Evolutionary conservation across 2,797 vertebrate species (phyloP).

Genomic region (Pogonophryne albipinna): DNA sequence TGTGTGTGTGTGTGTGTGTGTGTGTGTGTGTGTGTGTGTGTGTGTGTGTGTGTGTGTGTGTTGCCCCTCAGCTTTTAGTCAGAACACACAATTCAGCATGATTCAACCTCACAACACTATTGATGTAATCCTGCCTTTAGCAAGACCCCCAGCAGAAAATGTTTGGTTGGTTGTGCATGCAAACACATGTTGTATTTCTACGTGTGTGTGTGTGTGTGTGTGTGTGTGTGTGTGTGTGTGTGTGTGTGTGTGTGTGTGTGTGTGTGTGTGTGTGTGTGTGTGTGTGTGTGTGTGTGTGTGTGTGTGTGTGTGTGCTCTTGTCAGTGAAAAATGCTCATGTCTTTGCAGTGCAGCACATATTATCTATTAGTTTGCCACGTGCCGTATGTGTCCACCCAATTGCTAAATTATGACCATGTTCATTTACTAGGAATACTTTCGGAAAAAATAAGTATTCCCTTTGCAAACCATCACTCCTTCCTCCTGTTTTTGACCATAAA

Average conservation of each 20-base stretch:
- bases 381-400: no score
- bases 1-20: background rate
- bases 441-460: constrained; percentile 43
- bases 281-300: background rate
- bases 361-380: background rate
- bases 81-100: constrained; percentile 29
- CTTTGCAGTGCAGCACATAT: background rate
- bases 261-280: no score
- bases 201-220: background rate
- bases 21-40: no score
- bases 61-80: constrained; percentile 36
- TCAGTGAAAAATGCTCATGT: constrained; percentile 3
- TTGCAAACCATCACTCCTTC: constrained; percentile 4
- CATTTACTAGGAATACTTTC: constrained; percentile 49
- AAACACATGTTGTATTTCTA: background rate
- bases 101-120: constrained; percentile 45
- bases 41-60: background rate
- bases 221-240: no score
- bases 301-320: background rate
- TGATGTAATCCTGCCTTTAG: constrained; percentile 49
- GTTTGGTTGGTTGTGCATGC: constrained; percentile 15
- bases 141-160: constrained; percentile 28
- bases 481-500: constrained; percentile 59
- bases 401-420: constrained; percentile 30
- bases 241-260: no score